Percentiles rank a stretch among this genome's conserved stretches.
Evolutionary conservation across 2,113 vertebrate species (phyloP).

Genomic region (Halcyon malimbica): DNA sequence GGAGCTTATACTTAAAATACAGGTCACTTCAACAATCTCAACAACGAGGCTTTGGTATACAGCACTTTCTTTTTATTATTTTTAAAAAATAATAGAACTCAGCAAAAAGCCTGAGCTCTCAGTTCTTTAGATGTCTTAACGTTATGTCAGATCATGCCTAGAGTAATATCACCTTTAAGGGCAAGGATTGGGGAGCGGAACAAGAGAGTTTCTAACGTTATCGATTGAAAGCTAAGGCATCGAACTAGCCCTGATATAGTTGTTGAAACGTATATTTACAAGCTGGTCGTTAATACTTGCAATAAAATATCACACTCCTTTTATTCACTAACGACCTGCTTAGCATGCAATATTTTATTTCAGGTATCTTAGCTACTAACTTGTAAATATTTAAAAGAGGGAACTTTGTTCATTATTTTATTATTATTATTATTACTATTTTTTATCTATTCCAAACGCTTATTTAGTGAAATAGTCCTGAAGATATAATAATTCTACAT

Average conservation of each 20-base stretch:
- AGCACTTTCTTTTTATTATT: constrained; percentile 63
- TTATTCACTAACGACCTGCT: constrained; percentile 44
- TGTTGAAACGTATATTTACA: constrained; percentile 68
- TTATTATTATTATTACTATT: constrained; percentile 62
- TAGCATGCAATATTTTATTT: constrained; percentile 71
- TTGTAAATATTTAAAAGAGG: constrained; percentile 75
- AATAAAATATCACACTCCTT: constrained; percentile 68
- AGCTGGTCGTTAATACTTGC: constrained; percentile 65
- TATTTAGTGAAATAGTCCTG: constrained; percentile 88
- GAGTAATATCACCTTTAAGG: constrained; percentile 48
- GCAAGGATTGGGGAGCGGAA: not conserved
- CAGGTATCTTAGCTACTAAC: constrained; percentile 70
- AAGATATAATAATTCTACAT: constrained; percentile 84
- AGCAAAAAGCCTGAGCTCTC: constrained; percentile 46
- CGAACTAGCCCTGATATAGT: constrained; percentile 66
- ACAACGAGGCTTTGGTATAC: constrained; percentile 72
- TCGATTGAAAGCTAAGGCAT: constrained; percentile 61
- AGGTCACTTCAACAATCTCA: constrained; percentile 66
- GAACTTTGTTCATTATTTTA: constrained; percentile 68
- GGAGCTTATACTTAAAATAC: constrained; percentile 65
- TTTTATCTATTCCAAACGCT: constrained; percentile 81
- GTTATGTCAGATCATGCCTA: constrained; percentile 62
- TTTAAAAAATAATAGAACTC: constrained; percentile 59
- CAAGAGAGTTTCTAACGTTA: constrained; percentile 47
- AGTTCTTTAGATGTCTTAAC: constrained; percentile 54